Evolutionary conservation across 2,888 invertebrate genomes (phyloP), one percentile per base, ranked within the genome.

Genomic region (Lasioglossum lativentre): DNA sequence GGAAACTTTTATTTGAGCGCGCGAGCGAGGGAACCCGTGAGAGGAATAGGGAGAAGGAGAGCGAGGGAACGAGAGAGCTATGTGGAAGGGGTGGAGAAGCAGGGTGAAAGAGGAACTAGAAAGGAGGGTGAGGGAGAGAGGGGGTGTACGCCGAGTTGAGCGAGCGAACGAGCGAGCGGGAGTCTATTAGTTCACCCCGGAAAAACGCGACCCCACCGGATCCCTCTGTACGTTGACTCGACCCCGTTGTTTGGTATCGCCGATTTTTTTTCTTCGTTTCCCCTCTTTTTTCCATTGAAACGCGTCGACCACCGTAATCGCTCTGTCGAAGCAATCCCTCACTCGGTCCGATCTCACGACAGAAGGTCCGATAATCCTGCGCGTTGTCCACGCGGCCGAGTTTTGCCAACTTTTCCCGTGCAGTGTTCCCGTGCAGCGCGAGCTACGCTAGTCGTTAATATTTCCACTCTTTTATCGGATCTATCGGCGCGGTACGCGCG

Each of bases 1-100:
- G 94, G 92, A 93, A 94, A 95, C 94, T 95, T 95, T 95, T 95
- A 95, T 94, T 95, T 94, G 94, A 93, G 92, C 92, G 90, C 87
- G 92, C 91, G 92, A 80, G 81, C 68, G 79, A 77, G 82, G 85
- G 76, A 87, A 86, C 82, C 73, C 83, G 90, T 82, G 88, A 80
- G 90, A 86, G 88, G 74, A 84, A 88, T 76, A 78, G 88, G 78
- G 79, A 81, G 83, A 82, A 76, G 83, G 84, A 88, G 78, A 80
- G 82, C 84, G 82, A 81, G 83, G 78, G 72, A 78, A 86, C 76
- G 86, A 82, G 83, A 78, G 76, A 85, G 87, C 63, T 85, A 87
- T 82, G 63, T 63, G 83, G 75, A 80, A 71, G 83, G 79, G 80
- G 80, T 74, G 76, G 84, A 84, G 82, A 71, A 75, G 72, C 82